These are phyloP conservation scores for Serranus cabrilla DNA, from an alignment of 2,797 vertebrate genomes.

Conservation along the genomic window DNA sequence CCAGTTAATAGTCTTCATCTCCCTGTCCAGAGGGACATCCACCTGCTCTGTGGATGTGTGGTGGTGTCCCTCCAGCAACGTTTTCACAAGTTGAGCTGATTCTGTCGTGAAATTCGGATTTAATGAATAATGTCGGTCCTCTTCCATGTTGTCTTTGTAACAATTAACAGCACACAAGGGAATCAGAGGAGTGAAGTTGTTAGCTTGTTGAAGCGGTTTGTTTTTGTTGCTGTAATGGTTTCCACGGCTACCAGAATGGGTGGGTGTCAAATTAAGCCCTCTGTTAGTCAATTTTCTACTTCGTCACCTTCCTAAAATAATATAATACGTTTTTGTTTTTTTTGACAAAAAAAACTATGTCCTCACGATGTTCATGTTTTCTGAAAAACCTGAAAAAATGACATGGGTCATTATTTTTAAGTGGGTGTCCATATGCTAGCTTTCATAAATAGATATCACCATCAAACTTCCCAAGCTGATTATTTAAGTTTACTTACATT, in stretches of 20 bases:
- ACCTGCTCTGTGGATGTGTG: background rate
- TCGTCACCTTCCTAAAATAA: no score
- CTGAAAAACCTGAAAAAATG: no score
- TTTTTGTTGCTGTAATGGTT: conserved; percentile 56
- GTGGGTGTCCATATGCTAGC: no score
- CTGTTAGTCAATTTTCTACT: conserved; percentile 33
- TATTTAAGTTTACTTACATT: no score
- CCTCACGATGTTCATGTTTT: no score
- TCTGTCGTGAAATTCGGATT: conserved; percentile 13
- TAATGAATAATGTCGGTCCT: background rate
- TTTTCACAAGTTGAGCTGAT: conserved; percentile 44
- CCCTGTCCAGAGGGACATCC: background rate
- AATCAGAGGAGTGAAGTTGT: background rate
- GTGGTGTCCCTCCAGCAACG: conserved; percentile 33
- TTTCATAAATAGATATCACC: no score
- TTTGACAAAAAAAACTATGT: no score
- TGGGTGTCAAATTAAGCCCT: conserved; percentile 22
- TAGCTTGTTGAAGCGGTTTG: background rate
- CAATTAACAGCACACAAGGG: no score
- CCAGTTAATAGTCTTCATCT: conserved; percentile 81
- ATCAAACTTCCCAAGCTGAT: no score
- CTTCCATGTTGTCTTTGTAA: conserved; percentile 44
- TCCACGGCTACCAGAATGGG: conserved; percentile 59
- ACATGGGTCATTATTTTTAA: no score
- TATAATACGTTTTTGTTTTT: no score